Conservation (phyloP, 2,113 vertebrate genomes). For the Cyprinus carpio region DNA sequence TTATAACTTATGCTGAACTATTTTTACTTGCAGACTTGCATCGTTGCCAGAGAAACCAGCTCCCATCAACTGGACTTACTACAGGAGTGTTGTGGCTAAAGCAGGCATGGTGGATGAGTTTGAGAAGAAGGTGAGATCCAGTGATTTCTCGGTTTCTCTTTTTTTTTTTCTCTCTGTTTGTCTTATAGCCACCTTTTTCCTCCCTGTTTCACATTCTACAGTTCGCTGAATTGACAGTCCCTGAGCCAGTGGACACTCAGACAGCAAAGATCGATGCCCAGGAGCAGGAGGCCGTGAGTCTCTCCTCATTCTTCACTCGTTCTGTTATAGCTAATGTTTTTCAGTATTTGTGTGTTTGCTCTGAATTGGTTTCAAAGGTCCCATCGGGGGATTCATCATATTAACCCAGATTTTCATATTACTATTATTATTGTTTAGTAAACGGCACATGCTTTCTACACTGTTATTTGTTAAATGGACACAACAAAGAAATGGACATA, state of each 20-base stretch:
- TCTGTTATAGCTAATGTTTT: neutral
- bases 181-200: neutral
- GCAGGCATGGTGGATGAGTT: slow-evolving; percentile 93
- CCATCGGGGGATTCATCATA: no score
- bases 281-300: slow-evolving; percentile 88
- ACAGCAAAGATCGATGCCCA: slow-evolving; percentile 77
- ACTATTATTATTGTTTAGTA: no score
- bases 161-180: neutral
- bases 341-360: no score
- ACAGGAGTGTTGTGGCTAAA: slow-evolving; percentile 79
- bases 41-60: slow-evolving; percentile 82
- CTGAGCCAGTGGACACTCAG: slow-evolving; percentile 86
- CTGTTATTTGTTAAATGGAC: no score
- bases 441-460: no score
- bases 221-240: slow-evolving; percentile 85
- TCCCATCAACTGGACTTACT: slow-evolving; percentile 86
- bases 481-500: no score
- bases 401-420: no score
- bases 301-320: neutral
- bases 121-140: slow-evolving; percentile 87
- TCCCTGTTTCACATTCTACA: slow-evolving; percentile 58
- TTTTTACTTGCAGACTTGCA: slow-evolving; percentile 73
- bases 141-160: neutral
- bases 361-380: no score
- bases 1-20: neutral